Base-by-base conservation (phyloP, 2,113 vertebrate genomes). In the Muntiacus reevesi region DNA sequence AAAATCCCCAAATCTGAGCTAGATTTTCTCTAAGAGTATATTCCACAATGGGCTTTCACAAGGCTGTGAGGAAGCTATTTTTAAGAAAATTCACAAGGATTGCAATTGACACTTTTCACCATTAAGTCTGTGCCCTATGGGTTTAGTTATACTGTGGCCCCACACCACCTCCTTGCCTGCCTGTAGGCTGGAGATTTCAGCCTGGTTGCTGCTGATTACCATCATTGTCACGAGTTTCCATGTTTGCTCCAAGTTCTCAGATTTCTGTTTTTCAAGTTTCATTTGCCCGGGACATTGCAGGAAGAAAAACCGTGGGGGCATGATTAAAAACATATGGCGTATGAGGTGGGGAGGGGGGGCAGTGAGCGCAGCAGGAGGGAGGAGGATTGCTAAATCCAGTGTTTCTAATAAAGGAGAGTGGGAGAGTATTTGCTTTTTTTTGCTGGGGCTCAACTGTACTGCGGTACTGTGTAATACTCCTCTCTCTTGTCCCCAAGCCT, bases 291-390 rank as follows among this genome's bases (percentile, higher is more conserved):
- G 97, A 97, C 93, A 87, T 87, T 96, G 89, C 91, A 97, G 89
- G 96, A 97, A 97, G 96, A 94, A 87, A 97, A 96, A 93, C 87
- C 30, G 60, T 97, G 97, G 96, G 96, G 97, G 93, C 96, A 91
- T 95, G 96, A 97, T 98, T 97, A 98, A 98, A 98, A 98, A 97
- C 98, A 98, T 97, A 97, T 97, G 97, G 97, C n/a, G 28, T 89
- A 86, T 93, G 97, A 96, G 55, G 89, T 95, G 96, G 91, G 97
- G 94, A 97, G 94, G 95, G 89, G 97, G 60, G 86, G 74, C 91
- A 90, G 86, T 28, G 50, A 96, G 96, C 96, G 50, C 91, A 97
- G 98, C 96, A 93, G 93, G 89, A 97, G 96, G 33, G 94, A 92
- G 96, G 93, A 97, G 97, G 96, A 84, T 96, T 94, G 94, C 96